These are phyloP conservation scores for Polydrusus pterygomalis DNA, from an alignment of 2,888 invertebrate genomes.

Conservation along the genomic window DNA sequence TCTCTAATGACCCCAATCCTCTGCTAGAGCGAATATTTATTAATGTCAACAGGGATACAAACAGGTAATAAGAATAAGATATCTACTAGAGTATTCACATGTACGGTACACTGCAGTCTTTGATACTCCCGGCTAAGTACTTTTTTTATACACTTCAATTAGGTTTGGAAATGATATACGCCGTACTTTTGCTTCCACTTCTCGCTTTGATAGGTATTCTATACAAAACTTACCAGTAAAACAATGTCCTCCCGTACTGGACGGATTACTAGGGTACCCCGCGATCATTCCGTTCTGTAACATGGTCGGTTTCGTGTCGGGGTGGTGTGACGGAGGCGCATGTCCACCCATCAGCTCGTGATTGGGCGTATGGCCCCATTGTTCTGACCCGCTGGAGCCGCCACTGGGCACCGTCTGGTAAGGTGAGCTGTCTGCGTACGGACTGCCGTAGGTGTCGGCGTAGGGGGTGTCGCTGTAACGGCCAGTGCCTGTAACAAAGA, in stretches of 20 bases:
- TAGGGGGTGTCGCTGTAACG: constrained; percentile 74
- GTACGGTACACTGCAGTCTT: no score
- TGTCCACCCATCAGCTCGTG: constrained; percentile 72
- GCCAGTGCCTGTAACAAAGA: constrained; percentile 67
- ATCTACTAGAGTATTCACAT: no score
- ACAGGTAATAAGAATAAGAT: no score
- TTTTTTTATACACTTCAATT: no score
- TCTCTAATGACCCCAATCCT: no score
- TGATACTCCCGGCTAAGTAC: no score
- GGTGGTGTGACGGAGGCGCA: constrained; percentile 64
- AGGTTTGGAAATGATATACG: no score
- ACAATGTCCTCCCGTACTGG: constrained; percentile 67
- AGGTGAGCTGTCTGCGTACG: constrained; percentile 72
- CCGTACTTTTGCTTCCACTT: background rate
- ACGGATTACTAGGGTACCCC: constrained; percentile 73
- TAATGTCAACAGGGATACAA: no score
- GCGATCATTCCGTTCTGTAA: constrained; percentile 78
- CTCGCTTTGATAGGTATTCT: no score
- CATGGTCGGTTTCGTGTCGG: constrained; percentile 71
- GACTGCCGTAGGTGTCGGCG: constrained; percentile 77
- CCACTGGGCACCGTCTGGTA: constrained; percentile 81
- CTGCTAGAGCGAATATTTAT: no score
- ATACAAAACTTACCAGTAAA: constrained; percentile 42
- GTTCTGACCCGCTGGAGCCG: constrained; percentile 69
- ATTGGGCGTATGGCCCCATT: constrained; percentile 74